Evolutionary conservation across 2,888 invertebrate genomes (phyloP).

Genomic region (Tetheella fluctuosa): DNA sequence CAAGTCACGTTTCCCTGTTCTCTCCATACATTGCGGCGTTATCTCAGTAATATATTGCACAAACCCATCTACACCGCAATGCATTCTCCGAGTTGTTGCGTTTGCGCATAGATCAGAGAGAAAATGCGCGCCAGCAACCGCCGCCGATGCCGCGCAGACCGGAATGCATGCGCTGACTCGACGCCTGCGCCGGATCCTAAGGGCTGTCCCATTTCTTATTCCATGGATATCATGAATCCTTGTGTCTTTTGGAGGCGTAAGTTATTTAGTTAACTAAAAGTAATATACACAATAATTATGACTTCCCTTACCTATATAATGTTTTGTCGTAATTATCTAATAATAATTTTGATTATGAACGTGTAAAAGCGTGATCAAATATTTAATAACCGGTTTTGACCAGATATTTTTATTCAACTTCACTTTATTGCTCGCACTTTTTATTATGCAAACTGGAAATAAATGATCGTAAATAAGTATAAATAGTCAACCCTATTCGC

Average conservation of each 20-base stretch:
- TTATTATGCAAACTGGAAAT: too few relatives aligned
- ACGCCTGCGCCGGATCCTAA: slow-evolving; percentile 22
- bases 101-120: slow-evolving; percentile 42
- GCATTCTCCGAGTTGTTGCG: slow-evolving; percentile 38
- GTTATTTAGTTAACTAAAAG: neutral
- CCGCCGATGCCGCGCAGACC: slow-evolving; percentile 12
- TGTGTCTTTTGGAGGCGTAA: neutral
- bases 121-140: slow-evolving; percentile 30
- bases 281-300: too few relatives aligned
- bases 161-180: slow-evolving; percentile 24
- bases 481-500: slow-evolving; percentile 23
- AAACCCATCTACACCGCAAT: slow-evolving; percentile 22
- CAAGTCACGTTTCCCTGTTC: slow-evolving; percentile 35
- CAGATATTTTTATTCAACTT: neutral
- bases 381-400: neutral
- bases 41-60: slow-evolving; percentile 38
- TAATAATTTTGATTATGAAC: neutral
- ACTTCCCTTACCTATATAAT: neutral
- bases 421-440: too few relatives aligned
- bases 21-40: slow-evolving; percentile 26
- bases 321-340: neutral
- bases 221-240: neutral
- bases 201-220: neutral
- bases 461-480: too few relatives aligned
- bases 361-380: neutral